Conservation (phyloP, 2,797 vertebrate genomes). For the Danio choprae region DNA sequence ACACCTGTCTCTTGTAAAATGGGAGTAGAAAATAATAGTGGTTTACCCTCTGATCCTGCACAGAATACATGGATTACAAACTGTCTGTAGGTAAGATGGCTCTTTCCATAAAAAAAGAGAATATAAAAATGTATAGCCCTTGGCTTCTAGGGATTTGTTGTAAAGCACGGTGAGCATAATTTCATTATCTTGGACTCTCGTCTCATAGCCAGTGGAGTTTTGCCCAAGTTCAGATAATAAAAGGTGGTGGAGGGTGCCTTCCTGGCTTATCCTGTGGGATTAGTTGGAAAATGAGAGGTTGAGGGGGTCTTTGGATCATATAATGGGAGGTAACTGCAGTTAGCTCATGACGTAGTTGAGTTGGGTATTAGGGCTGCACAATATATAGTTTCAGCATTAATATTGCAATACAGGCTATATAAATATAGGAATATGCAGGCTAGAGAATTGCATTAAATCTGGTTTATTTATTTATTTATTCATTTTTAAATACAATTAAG, state of each 20-base stretch:
- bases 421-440: too few relatives aligned
- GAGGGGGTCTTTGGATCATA: slow-evolving; percentile 13
- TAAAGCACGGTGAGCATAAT: slow-evolving; percentile 18
- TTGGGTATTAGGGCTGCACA: too few relatives aligned
- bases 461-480: too few relatives aligned
- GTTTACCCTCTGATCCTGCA: slow-evolving; percentile 17
- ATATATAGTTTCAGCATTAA: too few relatives aligned
- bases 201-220: neutral
- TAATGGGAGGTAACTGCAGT: neutral
- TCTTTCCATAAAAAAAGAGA: slow-evolving; percentile 13
- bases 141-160: neutral
- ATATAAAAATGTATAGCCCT: neutral
- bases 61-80: slow-evolving; percentile 20
- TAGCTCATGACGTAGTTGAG: neutral
- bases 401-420: too few relatives aligned
- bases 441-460: too few relatives aligned
- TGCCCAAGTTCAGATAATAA: slow-evolving; percentile 10
- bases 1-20: neutral
- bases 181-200: slow-evolving; percentile 28
- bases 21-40: neutral
- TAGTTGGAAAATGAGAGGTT: slow-evolving; percentile 5
- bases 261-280: slow-evolving; percentile 10
- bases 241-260: slow-evolving; percentile 9
- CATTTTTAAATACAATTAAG: too few relatives aligned
- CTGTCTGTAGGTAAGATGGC: neutral